phyloP scores from a whole-genome alignment of 2,797 vertebrate species.

The Helicolenus hilgendorfi region DNA sequence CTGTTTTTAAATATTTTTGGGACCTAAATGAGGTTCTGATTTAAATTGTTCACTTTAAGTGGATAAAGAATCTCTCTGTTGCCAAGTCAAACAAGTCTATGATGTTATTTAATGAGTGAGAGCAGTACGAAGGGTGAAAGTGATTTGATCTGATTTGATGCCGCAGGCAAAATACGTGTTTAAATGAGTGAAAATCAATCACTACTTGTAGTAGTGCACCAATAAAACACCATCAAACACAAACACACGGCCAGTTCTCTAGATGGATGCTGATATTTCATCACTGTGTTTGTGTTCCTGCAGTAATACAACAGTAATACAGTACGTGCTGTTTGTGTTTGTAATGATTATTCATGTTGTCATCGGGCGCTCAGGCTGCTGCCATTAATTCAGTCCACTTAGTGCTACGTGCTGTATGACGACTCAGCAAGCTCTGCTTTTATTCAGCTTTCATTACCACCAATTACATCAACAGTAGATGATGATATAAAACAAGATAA shows the following conservation, averaged over 20 bases:
- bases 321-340: slow-evolving; percentile 53
- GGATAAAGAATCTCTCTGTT: slow-evolving; percentile 11
- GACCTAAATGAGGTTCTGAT: background rate
- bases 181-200: slow-evolving; percentile 52
- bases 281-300: slow-evolving; percentile 40
- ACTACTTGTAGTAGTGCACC: slow-evolving; percentile 3
- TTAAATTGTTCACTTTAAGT: slow-evolving; percentile 29
- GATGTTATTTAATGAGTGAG: slow-evolving; percentile 47
- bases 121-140: slow-evolving; percentile 32
- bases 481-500: slow-evolving; percentile 39
- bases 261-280: slow-evolving; percentile 70
- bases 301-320: background rate
- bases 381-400: slow-evolving; percentile 30
- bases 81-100: slow-evolving; percentile 64
- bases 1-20: background rate
- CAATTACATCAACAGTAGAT: slow-evolving; percentile 41
- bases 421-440: slow-evolving; percentile 23
- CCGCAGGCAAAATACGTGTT: slow-evolving; percentile 25
- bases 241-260: slow-evolving; percentile 11
- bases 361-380: background rate
- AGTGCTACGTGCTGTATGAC: slow-evolving; percentile 47
- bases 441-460: slow-evolving; percentile 12
- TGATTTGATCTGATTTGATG: slow-evolving; percentile 47
- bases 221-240: background rate
- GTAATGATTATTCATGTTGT: slow-evolving; percentile 60